Percentiles rank a stretch among this genome's conserved stretches.
These are phyloP conservation scores for Dicyrtoma fusca DNA, from an alignment of 2,888 invertebrate species.

Conservation along the genomic window DNA sequence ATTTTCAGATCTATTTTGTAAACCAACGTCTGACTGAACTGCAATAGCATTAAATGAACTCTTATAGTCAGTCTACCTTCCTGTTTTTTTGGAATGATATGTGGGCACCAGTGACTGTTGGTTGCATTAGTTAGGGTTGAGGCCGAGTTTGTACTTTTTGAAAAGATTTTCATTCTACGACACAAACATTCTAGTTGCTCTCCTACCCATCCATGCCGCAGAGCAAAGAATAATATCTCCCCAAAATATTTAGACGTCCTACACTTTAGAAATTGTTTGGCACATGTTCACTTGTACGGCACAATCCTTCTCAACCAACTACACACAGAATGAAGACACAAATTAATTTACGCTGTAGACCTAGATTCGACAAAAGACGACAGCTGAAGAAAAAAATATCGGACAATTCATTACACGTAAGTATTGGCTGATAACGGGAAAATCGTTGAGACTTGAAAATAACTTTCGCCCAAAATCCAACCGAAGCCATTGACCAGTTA, in stretches of 20 bases:
- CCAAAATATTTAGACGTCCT: too few species aligned
- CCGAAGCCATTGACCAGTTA: slow-evolving; percentile 1
- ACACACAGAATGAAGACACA: not conserved
- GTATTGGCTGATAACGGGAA: not conserved
- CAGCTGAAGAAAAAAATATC: not conserved
- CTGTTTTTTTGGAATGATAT: not conserved
- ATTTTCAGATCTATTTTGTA: slow-evolving; percentile 18
- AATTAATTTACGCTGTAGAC: too few species aligned
- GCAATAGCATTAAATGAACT: not conserved
- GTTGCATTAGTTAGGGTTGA: not conserved
- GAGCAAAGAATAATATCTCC: too few species aligned
- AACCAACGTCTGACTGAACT: not conserved
- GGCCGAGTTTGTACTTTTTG: not conserved
- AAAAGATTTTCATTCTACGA: not conserved
- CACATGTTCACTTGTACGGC: not conserved
- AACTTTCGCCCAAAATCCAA: not conserved
- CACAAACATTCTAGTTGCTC: too few species aligned
- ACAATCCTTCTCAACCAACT: not conserved
- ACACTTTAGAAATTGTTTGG: not conserved
- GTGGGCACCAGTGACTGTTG: too few species aligned
- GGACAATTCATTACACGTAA: too few species aligned
- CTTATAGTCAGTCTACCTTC: not conserved
- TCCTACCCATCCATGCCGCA: too few species aligned
- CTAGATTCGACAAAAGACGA: too few species aligned
- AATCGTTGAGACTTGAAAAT: not conserved